These are phyloP conservation scores for Temnopleurus reevesii DNA, from an alignment of 53 echinoderm and acorn worm genomes.

Conservation along the genomic window DNA sequence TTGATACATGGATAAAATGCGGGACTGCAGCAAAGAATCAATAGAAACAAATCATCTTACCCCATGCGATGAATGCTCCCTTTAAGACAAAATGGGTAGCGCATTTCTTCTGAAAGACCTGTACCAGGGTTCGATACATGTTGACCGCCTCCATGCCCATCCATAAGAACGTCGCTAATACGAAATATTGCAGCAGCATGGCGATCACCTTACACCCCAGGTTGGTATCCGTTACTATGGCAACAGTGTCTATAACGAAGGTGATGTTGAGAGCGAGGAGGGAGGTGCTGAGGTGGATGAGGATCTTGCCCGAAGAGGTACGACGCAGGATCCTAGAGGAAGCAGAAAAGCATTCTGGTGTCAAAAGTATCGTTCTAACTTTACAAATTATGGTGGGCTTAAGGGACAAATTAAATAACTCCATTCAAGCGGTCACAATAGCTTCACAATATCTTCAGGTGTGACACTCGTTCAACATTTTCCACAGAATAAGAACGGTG, in stretches of 20 bases:
- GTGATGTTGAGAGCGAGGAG: slow-evolving; percentile 79
- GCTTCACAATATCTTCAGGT: too few species aligned
- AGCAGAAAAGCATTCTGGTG: neutral
- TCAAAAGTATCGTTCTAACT: too few species aligned
- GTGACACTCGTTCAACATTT: too few species aligned
- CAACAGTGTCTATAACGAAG: slow-evolving; percentile 73
- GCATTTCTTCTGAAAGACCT: slow-evolving; percentile 75
- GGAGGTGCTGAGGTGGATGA: slow-evolving; percentile 81
- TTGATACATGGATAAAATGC: too few species aligned
- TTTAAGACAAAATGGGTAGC: slow-evolving; percentile 74
- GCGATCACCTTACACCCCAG: slow-evolving; percentile 65
- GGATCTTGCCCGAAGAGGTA: slow-evolving; percentile 79
- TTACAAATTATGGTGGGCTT: too few species aligned
- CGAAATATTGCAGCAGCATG: slow-evolving; percentile 85
- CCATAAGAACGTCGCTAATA: slow-evolving; percentile 82
- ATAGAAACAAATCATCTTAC: too few species aligned
- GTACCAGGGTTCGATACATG: slow-evolving; percentile 83
- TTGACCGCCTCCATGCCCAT: slow-evolving; percentile 92
- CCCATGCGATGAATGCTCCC: slow-evolving; percentile 81
- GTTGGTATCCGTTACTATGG: slow-evolving; percentile 57
- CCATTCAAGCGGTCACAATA: too few species aligned
- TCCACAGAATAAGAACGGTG: too few species aligned
- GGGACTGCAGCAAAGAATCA: too few species aligned
- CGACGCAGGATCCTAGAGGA: slow-evolving; percentile 70
- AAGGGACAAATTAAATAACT: too few species aligned